Conservation (phyloP, 1,140 invertebrate species). For the Musca domestica region DNA sequence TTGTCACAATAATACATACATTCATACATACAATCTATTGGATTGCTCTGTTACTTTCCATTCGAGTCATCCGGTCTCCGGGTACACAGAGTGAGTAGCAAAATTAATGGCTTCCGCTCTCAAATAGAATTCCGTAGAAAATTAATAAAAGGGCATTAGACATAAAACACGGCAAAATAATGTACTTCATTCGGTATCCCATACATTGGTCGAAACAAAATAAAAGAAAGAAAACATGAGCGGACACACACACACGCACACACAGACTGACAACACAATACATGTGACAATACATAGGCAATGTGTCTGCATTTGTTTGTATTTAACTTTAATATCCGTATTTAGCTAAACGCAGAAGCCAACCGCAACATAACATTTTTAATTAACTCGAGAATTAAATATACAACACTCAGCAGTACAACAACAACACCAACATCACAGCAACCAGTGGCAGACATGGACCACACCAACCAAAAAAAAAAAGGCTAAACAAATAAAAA, state of each 20-base stretch:
- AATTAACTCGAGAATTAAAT: slow-evolving; percentile 12
- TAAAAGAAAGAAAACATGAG: background rate
- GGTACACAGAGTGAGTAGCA: background rate
- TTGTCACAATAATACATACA: too few relatives aligned
- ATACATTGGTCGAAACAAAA: background rate
- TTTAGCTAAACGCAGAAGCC: background rate
- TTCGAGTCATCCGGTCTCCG: too few relatives aligned
- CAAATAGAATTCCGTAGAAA: slow-evolving; percentile 20
- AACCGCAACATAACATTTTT: slow-evolving; percentile 14
- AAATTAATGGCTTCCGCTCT: slow-evolving; percentile 21
- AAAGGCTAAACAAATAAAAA: background rate
- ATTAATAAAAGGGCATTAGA: slow-evolving; percentile 22
- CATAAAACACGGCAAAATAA: slow-evolving; percentile 5
- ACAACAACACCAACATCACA: background rate
- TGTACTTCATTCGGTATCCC: background rate
- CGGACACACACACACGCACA: background rate
- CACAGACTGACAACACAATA: background rate
- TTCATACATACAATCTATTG: too few relatives aligned
- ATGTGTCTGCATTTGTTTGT: background rate
- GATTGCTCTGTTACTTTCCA: too few relatives aligned
- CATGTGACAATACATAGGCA: background rate
- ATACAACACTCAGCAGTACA: background rate
- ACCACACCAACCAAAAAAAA: too few relatives aligned
- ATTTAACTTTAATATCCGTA: too few relatives aligned
- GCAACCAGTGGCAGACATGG: too few relatives aligned